A percentile compares a stretch with the other conserved stretches of the same genome.
Evolutionary conservation across 2,113 vertebrate species (phyloP).

Genomic region (Centropus unirufus): DNA sequence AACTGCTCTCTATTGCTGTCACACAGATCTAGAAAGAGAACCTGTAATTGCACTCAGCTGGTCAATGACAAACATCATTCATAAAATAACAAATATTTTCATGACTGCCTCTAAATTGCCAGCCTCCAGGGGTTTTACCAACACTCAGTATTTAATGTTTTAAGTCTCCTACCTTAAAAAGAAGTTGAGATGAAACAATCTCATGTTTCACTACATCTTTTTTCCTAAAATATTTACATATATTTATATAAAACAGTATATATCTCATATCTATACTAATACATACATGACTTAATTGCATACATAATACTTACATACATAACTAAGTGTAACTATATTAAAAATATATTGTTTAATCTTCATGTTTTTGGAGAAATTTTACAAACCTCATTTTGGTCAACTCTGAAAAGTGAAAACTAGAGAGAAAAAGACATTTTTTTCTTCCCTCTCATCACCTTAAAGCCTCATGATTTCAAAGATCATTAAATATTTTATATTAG

Average conservation of each 20-base stretch:
- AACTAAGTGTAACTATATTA: neutral
- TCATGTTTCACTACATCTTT: neutral
- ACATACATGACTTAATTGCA: too few species aligned
- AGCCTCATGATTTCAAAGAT: neutral
- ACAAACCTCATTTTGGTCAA: neutral
- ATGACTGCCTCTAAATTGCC: neutral
- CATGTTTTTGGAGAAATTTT: neutral
- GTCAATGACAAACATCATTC: neutral
- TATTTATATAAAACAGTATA: neutral
- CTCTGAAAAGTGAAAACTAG: neutral
- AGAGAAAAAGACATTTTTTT: neutral
- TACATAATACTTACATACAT: too few species aligned
- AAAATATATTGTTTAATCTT: neutral
- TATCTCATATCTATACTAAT: neutral
- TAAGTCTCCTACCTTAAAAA: neutral
- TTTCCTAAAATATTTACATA: neutral
- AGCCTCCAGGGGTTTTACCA: neutral
- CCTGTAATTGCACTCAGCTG: rapidly evolving
- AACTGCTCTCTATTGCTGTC: neutral
- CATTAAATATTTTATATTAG: neutral
- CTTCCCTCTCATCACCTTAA: neutral
- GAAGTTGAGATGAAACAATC: neutral
- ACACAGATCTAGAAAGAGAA: neutral
- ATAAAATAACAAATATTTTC: conserved; percentile 13
- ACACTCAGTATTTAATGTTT: neutral